A percentile compares a stretch with the other conserved stretches of the same genome.
Evolutionary conservation across 2,888 invertebrate genomes (phyloP).

Genomic region (Euzophera pinguis): DNA sequence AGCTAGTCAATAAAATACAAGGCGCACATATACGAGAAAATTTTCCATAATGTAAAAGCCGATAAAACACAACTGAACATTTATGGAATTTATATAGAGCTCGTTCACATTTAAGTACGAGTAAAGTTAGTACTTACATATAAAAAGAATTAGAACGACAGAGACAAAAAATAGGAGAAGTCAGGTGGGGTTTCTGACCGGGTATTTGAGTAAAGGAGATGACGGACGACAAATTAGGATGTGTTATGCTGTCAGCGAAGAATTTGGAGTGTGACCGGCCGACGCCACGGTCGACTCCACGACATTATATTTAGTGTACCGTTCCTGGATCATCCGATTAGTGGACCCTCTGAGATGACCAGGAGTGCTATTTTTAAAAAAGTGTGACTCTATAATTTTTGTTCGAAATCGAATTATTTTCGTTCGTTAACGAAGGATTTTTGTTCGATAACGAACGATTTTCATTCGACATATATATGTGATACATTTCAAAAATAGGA

Average conservation of each 20-base stretch:
- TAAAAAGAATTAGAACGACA: slow-evolving; percentile 18
- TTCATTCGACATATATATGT: too few species aligned
- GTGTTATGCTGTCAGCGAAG: slow-evolving; percentile 57
- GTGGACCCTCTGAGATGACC: too few species aligned
- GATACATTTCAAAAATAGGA: too few species aligned
- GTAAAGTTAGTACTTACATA: neutral
- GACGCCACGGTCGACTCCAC: neutral
- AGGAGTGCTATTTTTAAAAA: too few species aligned
- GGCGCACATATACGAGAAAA: neutral
- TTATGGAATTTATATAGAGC: slow-evolving; percentile 1
- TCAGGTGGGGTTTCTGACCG: slow-evolving; percentile 67
- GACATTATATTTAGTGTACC: too few species aligned
- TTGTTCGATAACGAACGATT: too few species aligned
- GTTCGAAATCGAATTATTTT: too few species aligned
- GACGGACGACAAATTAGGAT: slow-evolving; percentile 52
- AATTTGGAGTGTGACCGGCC: slow-evolving; percentile 32
- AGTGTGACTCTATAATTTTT: too few species aligned
- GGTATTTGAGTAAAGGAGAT: slow-evolving; percentile 46
- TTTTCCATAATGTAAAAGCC: neutral
- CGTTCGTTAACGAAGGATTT: too few species aligned
- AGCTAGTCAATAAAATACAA: neutral
- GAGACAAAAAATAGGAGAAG: slow-evolving; percentile 29
- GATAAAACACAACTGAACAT: neutral
- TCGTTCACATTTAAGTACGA: neutral
- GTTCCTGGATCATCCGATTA: too few species aligned